Base-by-base conservation (phyloP, 2,888 invertebrate genomes). In the Drosophila neonasuta region DNA sequence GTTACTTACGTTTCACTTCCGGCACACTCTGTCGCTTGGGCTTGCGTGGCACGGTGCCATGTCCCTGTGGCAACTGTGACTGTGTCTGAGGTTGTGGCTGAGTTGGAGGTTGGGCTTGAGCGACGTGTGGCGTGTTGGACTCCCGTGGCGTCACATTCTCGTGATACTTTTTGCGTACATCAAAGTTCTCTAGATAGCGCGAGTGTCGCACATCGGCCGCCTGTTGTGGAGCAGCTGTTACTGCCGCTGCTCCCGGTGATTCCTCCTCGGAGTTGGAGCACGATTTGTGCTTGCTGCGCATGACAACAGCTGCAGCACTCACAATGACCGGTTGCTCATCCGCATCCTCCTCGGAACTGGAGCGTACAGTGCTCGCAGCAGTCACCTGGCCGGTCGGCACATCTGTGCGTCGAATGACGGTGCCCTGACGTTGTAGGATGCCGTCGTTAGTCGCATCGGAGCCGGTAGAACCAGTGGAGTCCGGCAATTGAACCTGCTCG, bases 181-280 rank as follows among this genome's bases (percentile, higher is more conserved):
- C 91, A 58, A 91, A 90, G 64, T 84, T 90, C 71, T 91, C 91
- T 34, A 91, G 79, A 49, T 90, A 91, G 8, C 90, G 85, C 1
- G 91, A 91, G 52, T 91, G 90, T 0, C 91, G 86, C 10, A 88
- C 68, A 55, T 83, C 85, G n/a, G 59, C 49, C 29, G 56, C 36
- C 10, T 50, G 49, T 24, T 24, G 24, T 24, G 24, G 24, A 3
- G 61, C 15, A 24, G 54, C 9, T 34, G 51, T 1, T 1, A 67
- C 68, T 7, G 7, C 50, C 46, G 51, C 8, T 6, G 58, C 46
- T 42, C 32, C 10, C n/a, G 64, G 46, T 3, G 65, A 41, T 4
- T 90, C 90, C 5, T 91, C 90, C 66, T 90, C 90, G 3, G 90
- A 89, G 7, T 89, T 89, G 6, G 89, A 88, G 39, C 88, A 84